Evolutionary conservation across 2,888 invertebrate genomes (phyloP).

Genomic region (Sclerodermus sp.): DNA sequence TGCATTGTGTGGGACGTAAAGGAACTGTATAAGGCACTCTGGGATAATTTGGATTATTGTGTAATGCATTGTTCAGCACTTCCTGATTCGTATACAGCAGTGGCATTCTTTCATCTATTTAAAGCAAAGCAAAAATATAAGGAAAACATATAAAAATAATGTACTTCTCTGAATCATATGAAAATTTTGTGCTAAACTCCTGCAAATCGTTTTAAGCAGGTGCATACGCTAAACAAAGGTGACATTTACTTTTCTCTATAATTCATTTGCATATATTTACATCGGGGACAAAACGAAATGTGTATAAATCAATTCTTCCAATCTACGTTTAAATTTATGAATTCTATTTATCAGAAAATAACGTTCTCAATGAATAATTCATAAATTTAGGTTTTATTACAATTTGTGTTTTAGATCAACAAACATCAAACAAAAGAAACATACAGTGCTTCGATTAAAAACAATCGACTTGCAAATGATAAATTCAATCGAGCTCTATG

Average conservation of each 20-base stretch:
- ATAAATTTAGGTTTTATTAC: not conserved
- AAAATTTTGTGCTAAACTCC: no score
- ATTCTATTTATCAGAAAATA: not conserved
- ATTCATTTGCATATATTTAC: no score
- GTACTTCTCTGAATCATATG: no score
- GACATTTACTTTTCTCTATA: not conserved
- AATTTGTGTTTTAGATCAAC: not conserved
- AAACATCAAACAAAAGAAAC: no score
- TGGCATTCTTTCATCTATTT: slow-evolving; percentile 56
- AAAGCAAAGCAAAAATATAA: slow-evolving; percentile 34
- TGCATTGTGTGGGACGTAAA: slow-evolving; percentile 29
- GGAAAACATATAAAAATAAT: slow-evolving; percentile 37
- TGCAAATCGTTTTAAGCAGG: no score
- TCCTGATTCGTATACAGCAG: slow-evolving; percentile 56
- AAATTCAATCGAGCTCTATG: no score
- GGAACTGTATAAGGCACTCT: slow-evolving; percentile 43
- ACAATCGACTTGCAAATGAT: no score
- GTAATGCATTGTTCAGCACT: slow-evolving; percentile 56
- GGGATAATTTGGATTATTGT: slow-evolving; percentile 51
- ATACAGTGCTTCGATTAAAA: no score
- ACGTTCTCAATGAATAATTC: not conserved
- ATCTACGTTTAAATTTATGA: no score
- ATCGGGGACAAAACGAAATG: no score
- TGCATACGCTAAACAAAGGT: not conserved
- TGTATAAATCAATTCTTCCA: no score